Percentiles rank a stretch among this genome's conserved stretches.
These are phyloP conservation scores for Haliclona indistincta DNA, from an alignment of 37 sponge, comb jelly and placozoan genomes.

Conservation along the genomic window DNA sequence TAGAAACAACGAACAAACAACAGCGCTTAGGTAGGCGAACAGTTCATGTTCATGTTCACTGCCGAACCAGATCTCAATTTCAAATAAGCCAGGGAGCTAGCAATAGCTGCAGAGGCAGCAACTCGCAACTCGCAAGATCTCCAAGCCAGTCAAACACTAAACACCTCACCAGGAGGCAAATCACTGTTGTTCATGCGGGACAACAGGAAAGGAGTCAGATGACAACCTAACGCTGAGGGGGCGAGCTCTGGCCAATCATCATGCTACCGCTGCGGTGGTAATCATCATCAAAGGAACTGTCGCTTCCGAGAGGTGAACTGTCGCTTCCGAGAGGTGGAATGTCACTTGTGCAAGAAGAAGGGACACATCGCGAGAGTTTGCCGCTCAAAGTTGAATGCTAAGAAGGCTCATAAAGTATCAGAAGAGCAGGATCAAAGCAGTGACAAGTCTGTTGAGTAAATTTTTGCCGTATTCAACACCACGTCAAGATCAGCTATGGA, in stretches of 20 bases:
- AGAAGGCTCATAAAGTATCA: neutral
- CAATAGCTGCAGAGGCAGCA: constrained; percentile 36
- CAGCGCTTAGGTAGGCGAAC: no score
- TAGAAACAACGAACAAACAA: no score
- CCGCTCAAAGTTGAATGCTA: constrained; percentile 14
- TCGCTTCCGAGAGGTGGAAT: constrained; percentile 12
- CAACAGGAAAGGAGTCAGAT: constrained; percentile 3
- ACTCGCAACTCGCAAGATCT: constrained; percentile 12
- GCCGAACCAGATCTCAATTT: constrained; percentile 22
- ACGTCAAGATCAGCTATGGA: no score
- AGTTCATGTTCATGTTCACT: no score
- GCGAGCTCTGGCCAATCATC: neutral
- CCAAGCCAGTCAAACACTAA: neutral
- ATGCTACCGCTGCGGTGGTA: constrained; percentile 51
- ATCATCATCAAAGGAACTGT: constrained; percentile 19
- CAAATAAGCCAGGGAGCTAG: constrained; percentile 25
- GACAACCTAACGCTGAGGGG: constrained; percentile 19
- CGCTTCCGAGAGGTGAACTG: constrained; percentile 3
- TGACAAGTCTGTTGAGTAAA: no score
- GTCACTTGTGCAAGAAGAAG: constrained; percentile 28
- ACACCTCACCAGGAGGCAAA: no score
- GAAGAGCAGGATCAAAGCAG: no score
- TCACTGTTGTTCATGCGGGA: no score
- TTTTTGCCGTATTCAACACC: no score
- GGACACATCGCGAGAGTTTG: constrained; percentile 53